Evolutionary conservation across 2,113 vertebrate species (phyloP), one percentile per base, ranked within the genome.

Genomic region (Ictalurus punctatus): DNA sequence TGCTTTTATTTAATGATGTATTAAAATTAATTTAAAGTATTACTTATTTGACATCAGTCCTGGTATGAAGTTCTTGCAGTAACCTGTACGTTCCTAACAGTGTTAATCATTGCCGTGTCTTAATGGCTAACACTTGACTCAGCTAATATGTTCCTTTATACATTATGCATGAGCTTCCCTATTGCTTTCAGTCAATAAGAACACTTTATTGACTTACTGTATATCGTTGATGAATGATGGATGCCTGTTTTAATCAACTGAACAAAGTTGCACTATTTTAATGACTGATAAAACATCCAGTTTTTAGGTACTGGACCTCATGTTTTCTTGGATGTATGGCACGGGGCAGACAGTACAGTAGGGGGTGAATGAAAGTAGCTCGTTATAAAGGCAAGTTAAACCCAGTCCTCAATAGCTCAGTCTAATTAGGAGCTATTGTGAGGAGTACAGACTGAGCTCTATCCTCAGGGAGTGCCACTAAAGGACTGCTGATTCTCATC

Each of bases 361-460:
- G 81, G 87, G 67, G 81, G 56, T 74, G 81, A 84, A 84, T 63
- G 69, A 82, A 88, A 83, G 69, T 61, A 69, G 56, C 56, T 84
- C 87, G 76, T 88, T 84, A 84, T 16, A 63, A 61, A 19, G 69
- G 37, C 63, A 58, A 61, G 65, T 88, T 83, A 61, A 74, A 83
- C 23, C 54, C 37, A 48, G 81, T 84, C 69, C 58, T 88, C 69
- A 48, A 84, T 84, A 88, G 67, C 81, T 88, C 81, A 76, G 30
- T 34, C 87, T 84, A 88, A 84, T 84, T 83, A 88, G 81, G 37
- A 58, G 54, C 81, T 88, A 82, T 61, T 58, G 67, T 63, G 27
- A 88, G 81, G 69, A 71, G 52, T 83, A 65, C 27, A 69, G 78
- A 30, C 86, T 82, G 30, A 56, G 65, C 52, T 83, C 48, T 83